Conservation (phyloP, 2,888 invertebrate genomes). For the Micoletzkya japonica region DNA sequence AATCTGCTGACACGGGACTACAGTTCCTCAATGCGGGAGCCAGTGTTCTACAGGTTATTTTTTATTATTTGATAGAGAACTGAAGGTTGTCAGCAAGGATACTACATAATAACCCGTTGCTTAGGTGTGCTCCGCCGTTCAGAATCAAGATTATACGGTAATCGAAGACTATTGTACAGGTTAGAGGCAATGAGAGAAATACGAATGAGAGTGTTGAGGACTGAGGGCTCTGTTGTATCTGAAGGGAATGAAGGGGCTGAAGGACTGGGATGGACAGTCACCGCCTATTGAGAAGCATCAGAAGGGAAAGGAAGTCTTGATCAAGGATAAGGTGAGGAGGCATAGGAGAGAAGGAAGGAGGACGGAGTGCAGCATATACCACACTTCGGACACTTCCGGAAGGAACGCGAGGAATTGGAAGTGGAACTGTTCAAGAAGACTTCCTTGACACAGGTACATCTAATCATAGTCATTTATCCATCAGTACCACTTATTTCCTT, state of each 20-base stretch:
- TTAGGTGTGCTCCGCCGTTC: conserved; percentile 89
- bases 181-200: too few species aligned
- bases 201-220: too few species aligned
- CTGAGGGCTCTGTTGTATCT: conserved; percentile 58
- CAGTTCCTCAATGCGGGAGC: conserved; percentile 93
- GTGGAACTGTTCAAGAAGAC: conserved; percentile 67
- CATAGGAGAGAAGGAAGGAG: neutral
- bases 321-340: conserved; percentile 33
- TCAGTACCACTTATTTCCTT: too few species aligned
- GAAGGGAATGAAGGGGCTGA: conserved; percentile 70
- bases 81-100: neutral
- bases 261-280: conserved; percentile 89
- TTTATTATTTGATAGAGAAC: neutral
- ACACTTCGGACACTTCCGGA: conserved; percentile 83
- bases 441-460: too few species aligned
- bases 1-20: conserved; percentile 90
- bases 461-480: neutral
- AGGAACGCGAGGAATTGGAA: conserved; percentile 74
- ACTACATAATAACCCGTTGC: neutral
- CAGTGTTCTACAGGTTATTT: conserved; percentile 80
- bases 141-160: conserved; percentile 97
- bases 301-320: conserved; percentile 83
- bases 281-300: conserved; percentile 88
- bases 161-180: conserved; percentile 86
- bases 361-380: conserved; percentile 70